phyloP scores from a whole-genome alignment of 2,797 vertebrate species.

The Limnodromus scolopaceus region DNA sequence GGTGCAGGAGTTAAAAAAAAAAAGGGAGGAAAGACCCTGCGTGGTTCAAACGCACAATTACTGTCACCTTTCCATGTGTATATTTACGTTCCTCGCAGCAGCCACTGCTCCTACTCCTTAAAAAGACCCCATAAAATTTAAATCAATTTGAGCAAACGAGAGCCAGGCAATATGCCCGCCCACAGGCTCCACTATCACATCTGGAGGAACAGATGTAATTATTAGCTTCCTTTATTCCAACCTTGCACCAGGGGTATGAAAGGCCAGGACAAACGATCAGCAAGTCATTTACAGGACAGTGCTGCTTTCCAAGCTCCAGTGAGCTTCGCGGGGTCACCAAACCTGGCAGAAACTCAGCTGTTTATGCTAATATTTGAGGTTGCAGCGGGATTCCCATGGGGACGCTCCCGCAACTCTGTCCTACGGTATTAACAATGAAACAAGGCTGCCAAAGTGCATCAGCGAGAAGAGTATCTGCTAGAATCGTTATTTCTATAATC shows the following conservation, averaged over 20 bases:
- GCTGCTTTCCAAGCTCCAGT: not conserved
- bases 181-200: not conserved
- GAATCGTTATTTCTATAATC: not conserved
- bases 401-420: not conserved
- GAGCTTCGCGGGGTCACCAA: slow-evolving; percentile 2
- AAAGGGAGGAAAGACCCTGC: not conserved
- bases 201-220: not conserved
- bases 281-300: not conserved
- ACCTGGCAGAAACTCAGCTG: slow-evolving; percentile 17
- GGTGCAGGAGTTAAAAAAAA: not conserved
- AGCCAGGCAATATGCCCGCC: not conserved
- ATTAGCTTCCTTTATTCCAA: not conserved
- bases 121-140: not conserved
- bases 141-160: not conserved
- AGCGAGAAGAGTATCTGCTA: not conserved
- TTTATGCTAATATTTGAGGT: slow-evolving; percentile 3
- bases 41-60: accelerated
- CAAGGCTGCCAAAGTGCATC: not conserved
- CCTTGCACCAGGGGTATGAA: not conserved
- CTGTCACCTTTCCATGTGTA: not conserved
- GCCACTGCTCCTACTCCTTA: not conserved
- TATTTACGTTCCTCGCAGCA: not conserved
- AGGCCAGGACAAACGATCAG: not conserved
- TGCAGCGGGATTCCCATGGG: not conserved
- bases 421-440: not conserved